Conservation (phyloP, 2,113 vertebrate species). For the Tauraco erythrolophus region DNA sequence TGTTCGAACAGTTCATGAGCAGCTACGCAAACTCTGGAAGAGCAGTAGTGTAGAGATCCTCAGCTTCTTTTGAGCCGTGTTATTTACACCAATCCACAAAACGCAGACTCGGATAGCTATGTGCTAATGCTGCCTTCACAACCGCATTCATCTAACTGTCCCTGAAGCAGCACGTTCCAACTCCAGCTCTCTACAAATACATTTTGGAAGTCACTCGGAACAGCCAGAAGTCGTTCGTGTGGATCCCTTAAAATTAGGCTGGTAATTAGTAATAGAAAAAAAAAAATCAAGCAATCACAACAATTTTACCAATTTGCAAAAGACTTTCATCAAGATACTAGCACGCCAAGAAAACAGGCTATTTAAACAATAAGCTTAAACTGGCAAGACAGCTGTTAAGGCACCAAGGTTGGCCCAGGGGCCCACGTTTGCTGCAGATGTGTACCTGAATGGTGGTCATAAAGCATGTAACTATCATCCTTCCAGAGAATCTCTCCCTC, state of each 20-base stretch:
- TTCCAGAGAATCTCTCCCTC: not conserved
- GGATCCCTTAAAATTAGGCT: not conserved
- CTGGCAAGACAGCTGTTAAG: not conserved
- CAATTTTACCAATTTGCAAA: not conserved
- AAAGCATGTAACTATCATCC: not conserved
- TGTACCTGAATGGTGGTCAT: not conserved
- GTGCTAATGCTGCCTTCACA: not conserved
- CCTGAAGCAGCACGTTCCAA: not conserved
- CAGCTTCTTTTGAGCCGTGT: not conserved
- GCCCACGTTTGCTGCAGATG: not conserved
- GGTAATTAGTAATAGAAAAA: not conserved
- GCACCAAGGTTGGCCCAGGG: not conserved
- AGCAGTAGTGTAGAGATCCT: not conserved
- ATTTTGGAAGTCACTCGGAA: not conserved
- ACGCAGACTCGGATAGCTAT: not conserved
- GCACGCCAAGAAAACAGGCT: not conserved
- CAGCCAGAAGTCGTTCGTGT: not conserved
- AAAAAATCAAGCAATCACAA: not conserved
- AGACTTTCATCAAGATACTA: not conserved
- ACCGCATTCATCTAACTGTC: not conserved
- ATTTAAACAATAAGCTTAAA: not conserved
- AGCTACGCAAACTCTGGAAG: not conserved
- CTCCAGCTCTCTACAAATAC: not conserved
- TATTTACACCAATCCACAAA: not conserved
- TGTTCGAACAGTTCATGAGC: not conserved